Evolutionary conservation across 30 jellyfish, hydroid and myxozoan species (phyloP).

Genomic region (Hydractinia symbiolongicarpus): DNA sequence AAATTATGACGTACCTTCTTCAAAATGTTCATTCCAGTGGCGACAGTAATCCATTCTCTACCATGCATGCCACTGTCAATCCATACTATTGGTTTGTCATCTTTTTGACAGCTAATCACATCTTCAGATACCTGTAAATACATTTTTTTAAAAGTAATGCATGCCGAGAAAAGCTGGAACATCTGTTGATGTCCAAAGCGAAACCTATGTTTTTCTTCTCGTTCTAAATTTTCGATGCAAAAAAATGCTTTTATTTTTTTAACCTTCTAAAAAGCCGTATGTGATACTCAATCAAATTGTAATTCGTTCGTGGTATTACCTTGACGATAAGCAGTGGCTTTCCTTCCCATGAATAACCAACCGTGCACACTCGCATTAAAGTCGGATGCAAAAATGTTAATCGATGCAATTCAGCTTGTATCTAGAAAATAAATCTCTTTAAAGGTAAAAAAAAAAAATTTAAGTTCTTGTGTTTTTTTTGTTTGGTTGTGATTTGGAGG

Average conservation of each 20-base stretch:
- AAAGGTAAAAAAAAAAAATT: no score
- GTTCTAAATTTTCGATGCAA: no score
- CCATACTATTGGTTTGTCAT: constrained; percentile 30
- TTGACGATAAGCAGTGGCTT: constrained; percentile 14
- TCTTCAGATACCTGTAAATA: not conserved
- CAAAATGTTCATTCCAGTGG: constrained; percentile 19
- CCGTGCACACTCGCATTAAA: constrained; percentile 18
- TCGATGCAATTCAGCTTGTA: not conserved
- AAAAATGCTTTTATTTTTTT: no score
- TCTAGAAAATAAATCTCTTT: not conserved
- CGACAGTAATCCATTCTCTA: constrained; percentile 35
- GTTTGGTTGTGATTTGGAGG: no score
- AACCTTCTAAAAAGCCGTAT: no score
- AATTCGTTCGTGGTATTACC: not conserved
- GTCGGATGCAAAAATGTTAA: not conserved
- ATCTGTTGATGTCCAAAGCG: no score
- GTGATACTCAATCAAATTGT: no score
- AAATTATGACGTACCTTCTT: constrained; percentile 9
- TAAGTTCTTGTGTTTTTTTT: no score
- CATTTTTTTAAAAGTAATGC: not conserved
- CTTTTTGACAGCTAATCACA: not conserved
- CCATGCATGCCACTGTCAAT: constrained; percentile 31
- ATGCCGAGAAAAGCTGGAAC: no score
- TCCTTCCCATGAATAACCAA: constrained; percentile 3
- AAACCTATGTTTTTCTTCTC: no score